Evolutionary conservation across 2,888 invertebrate species (phyloP).

Genomic region (Drosophila villosipedis): DNA sequence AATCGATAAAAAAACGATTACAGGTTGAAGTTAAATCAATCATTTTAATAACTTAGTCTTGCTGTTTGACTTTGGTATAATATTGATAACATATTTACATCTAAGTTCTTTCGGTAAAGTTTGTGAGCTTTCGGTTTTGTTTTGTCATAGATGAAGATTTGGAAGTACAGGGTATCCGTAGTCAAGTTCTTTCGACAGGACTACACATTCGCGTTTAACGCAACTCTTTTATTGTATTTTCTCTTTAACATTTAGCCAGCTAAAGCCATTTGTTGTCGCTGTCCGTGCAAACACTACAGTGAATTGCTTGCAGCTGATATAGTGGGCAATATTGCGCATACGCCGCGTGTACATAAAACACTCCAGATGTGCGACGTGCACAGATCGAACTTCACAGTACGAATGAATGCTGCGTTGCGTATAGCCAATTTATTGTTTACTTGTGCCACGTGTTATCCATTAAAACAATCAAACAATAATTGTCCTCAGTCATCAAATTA

Average conservation of each 20-base stretch:
- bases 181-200: background rate
- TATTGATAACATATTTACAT: background rate
- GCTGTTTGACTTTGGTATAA: background rate
- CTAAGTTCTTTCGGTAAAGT: background rate
- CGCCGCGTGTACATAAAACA: conserved; percentile 61
- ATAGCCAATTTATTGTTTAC: conserved; percentile 58
- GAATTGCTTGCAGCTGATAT: conserved; percentile 49
- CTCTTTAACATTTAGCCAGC: conserved; percentile 36
- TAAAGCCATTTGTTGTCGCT: conserved; percentile 46
- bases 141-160: background rate
- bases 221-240: conserved; percentile 16
- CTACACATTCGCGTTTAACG: background rate
- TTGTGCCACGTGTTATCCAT: conserved; percentile 53
- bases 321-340: conserved; percentile 64
- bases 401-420: conserved; percentile 19
- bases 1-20: background rate
- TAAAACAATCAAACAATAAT: conserved; percentile 50
- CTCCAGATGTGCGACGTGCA: conserved; percentile 40
- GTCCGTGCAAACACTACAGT: conserved; percentile 24
- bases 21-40: background rate
- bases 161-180: background rate
- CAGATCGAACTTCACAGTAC: background rate
- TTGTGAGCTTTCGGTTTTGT: background rate
- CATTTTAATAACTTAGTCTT: background rate
- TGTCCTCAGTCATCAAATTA: conserved; percentile 16